Evolutionary conservation across 2,797 vertebrate species (phyloP).

Genomic region (Mycteria americana): DNA sequence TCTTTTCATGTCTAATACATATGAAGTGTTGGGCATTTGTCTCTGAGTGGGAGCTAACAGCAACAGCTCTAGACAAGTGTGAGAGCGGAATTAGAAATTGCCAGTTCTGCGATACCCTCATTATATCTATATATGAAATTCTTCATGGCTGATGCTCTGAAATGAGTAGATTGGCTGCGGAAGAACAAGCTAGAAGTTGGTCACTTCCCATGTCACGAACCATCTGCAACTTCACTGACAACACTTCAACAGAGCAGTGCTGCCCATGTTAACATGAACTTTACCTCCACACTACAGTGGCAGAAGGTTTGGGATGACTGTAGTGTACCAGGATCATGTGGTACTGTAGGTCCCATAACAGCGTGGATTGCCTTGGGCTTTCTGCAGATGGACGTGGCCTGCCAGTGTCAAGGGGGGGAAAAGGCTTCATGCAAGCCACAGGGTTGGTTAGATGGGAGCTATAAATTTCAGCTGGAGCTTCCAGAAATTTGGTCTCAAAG

Average conservation of each 20-base stretch:
- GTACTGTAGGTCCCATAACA: neutral
- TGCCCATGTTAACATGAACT: neutral
- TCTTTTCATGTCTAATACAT: neutral
- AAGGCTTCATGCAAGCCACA: neutral
- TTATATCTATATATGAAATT: neutral
- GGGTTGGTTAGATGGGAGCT: neutral
- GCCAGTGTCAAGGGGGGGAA: neutral
- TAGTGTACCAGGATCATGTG: neutral
- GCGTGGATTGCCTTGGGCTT: neutral
- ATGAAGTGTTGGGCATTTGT: neutral
- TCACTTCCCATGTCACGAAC: neutral
- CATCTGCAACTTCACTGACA: neutral
- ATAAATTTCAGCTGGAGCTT: neutral
- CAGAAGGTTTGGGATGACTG: neutral
- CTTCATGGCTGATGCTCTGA: neutral
- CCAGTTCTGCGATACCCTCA: neutral
- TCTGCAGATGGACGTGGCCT: neutral
- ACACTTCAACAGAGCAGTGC: neutral
- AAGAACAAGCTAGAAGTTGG: neutral
- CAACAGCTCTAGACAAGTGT: conserved; percentile 16
- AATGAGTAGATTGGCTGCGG: neutral
- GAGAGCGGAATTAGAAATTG: neutral
- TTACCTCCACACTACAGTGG: neutral
- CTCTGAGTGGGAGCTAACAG: neutral
- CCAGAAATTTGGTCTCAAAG: neutral